Percentiles rank a stretch among this genome's conserved stretches.
Evolutionary conservation across 2,113 vertebrate genomes (phyloP).

Genomic region (Stictonetta naevosa): DNA sequence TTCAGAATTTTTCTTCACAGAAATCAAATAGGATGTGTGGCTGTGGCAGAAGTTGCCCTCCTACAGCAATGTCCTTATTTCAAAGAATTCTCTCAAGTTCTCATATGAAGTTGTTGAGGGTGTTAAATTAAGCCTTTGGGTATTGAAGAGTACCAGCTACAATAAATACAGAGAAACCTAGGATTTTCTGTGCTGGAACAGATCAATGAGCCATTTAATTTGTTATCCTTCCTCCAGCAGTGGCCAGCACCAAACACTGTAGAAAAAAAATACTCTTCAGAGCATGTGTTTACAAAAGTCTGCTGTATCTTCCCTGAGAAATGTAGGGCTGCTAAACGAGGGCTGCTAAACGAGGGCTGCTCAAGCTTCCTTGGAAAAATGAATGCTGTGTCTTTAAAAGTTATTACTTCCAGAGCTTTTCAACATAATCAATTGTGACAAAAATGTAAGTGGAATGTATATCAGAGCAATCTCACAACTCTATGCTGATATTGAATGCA

Average conservation of each 20-base stretch:
- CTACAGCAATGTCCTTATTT: neutral
- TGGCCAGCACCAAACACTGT: neutral
- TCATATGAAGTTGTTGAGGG: neutral
- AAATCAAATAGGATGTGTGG: neutral
- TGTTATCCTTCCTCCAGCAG: constrained; percentile 11
- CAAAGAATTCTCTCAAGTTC: neutral
- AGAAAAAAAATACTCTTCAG: neutral
- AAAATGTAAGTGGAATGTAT: neutral
- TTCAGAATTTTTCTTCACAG: neutral
- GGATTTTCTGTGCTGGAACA: constrained; percentile 5
- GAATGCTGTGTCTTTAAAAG: neutral
- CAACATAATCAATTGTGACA: neutral
- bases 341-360: neutral
- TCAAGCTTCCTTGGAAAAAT: neutral
- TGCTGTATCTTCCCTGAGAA: neutral
- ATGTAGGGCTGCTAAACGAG: neutral
- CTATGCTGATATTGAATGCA: neutral
- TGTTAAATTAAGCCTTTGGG: constrained; percentile 9
- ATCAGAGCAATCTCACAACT: neutral
- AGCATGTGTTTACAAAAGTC: neutral
- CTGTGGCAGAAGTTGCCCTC: neutral
- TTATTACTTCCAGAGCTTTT: neutral
- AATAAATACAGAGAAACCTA: neutral
- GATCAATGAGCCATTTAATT: constrained; percentile 39
- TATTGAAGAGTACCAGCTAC: neutral